Conservation (phyloP, 2,113 vertebrate genomes). For the Myrmophylax atrothorax region DNA sequence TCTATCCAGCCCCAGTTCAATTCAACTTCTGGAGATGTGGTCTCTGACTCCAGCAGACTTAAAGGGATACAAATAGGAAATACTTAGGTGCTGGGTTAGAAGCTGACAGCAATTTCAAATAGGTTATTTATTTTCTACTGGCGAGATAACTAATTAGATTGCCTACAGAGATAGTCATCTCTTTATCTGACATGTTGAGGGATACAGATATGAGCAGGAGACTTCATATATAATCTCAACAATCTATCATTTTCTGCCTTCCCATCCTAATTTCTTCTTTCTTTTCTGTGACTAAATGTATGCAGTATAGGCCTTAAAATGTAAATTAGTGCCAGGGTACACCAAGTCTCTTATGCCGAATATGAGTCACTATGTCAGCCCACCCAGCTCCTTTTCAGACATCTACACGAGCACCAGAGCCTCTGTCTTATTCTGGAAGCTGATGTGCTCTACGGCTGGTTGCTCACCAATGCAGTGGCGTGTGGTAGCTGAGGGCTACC, state of each 20-base stretch:
- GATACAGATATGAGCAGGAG: neutral
- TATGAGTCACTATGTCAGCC: neutral
- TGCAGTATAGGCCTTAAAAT: neutral
- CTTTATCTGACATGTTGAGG: neutral
- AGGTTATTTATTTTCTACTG: neutral
- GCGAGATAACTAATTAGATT: neutral
- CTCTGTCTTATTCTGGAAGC: neutral
- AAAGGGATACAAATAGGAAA: neutral
- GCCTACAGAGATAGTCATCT: neutral
- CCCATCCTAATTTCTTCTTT: neutral
- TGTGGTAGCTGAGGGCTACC: neutral
- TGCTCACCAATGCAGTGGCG: fast-evolving
- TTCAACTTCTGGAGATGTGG: neutral
- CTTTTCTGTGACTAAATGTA: neutral
- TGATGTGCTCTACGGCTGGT: neutral
- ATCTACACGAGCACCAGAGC: neutral
- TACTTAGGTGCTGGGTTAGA: neutral
- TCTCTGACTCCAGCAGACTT: neutral
- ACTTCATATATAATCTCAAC: neutral
- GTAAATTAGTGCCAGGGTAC: neutral
- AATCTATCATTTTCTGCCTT: neutral
- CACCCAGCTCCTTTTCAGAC: neutral
- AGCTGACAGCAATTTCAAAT: neutral
- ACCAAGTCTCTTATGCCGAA: fast-evolving
- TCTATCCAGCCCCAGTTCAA: neutral